Percentiles rank a stretch among this genome's conserved stretches.
Evolutionary conservation across 2,797 vertebrate genomes (phyloP).

Genomic region (Gallirallus australis): DNA sequence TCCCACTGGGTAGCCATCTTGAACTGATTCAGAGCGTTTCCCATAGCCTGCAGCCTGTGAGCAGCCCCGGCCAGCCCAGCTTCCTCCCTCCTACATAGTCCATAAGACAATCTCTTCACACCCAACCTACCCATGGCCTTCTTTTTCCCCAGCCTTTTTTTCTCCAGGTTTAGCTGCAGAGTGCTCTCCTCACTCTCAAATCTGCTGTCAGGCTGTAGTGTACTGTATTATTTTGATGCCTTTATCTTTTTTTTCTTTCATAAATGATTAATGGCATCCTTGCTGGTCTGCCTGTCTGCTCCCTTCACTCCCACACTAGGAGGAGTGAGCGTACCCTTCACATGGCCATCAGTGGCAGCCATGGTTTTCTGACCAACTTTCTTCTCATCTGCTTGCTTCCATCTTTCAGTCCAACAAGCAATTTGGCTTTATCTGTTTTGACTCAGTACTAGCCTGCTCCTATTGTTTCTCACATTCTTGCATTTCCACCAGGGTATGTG

Average conservation of each 20-base stretch:
- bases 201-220: not conserved
- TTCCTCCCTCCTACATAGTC: not conserved
- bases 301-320: not conserved
- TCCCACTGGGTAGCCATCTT: constrained; percentile 23
- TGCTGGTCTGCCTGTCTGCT: not conserved
- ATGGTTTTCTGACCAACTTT: not conserved
- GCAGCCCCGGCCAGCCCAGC: accelerated
- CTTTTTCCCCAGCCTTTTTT: not conserved
- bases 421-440: constrained; percentile 50
- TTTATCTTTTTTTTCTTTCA: not conserved
- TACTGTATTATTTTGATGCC: not conserved
- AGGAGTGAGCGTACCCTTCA: not conserved
- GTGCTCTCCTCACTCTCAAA: not conserved
- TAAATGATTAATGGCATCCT: not conserved
- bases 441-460: not conserved
- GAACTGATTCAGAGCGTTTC: not conserved
- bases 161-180: not conserved
- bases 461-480: constrained; percentile 66
- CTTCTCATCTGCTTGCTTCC: not conserved
- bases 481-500: constrained; percentile 23
- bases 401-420: constrained; percentile 26
- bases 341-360: not conserved
- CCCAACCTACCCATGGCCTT: not conserved
- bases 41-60: not conserved
- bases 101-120: not conserved